phyloP scores from a whole-genome alignment of 2,888 invertebrate species.

The Pinctada fucata region DNA sequence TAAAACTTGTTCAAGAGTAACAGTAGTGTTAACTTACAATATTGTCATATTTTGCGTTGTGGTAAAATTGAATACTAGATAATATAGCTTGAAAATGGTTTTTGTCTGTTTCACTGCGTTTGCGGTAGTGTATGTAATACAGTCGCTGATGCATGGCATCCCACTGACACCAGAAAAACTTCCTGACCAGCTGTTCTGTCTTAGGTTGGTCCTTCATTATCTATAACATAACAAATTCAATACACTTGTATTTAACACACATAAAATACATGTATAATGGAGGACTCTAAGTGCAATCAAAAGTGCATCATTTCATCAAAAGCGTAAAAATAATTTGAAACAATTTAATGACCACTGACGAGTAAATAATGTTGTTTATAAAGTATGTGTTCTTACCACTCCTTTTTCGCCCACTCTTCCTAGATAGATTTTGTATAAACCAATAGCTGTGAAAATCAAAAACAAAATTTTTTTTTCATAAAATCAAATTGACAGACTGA shows the following conservation, averaged over 20 bases:
- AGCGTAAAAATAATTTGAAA: neutral
- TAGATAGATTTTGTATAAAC: conserved; percentile 70
- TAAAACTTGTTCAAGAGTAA: no score
- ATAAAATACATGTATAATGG: no score
- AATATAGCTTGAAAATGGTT: conserved; percentile 46
- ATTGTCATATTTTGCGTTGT: conserved; percentile 58
- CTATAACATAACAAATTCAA: conserved; percentile 41
- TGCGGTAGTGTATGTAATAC: conserved; percentile 64
- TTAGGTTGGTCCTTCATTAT: conserved; percentile 71
- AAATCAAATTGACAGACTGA: no score
- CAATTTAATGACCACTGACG: no score
- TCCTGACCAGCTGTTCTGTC: conserved; percentile 67
- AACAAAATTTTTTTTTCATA: neutral
- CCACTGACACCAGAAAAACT: conserved; percentile 74
- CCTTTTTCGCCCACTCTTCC: conserved; percentile 68
- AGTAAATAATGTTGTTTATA: no score
- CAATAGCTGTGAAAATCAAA: conserved; percentile 65
- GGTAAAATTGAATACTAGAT: conserved; percentile 65
- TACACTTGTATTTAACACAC: no score
- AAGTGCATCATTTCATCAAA: neutral
- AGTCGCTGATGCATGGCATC: conserved; percentile 63
- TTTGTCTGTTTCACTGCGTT: conserved; percentile 36
- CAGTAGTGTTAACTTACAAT: conserved; percentile 54
- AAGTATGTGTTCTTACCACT: conserved; percentile 57
- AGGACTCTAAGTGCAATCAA: neutral